These are phyloP conservation scores for Nothura maculosa DNA, from an alignment of 2,797 vertebrate genomes.

Conservation along the genomic window DNA sequence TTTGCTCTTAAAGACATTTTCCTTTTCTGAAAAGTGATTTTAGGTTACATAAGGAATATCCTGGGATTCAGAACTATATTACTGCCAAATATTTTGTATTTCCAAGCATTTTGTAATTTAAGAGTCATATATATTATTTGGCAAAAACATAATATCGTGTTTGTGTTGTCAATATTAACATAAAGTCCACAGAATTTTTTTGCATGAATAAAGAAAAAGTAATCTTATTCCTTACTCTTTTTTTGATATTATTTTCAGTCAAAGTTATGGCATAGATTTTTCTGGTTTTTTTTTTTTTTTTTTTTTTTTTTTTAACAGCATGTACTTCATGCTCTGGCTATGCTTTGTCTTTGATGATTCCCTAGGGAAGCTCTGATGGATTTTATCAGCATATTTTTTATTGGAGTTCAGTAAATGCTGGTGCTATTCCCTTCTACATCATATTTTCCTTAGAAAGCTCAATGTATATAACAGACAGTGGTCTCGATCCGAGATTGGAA, in stretches of 20 bases:
- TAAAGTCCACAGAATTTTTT: background rate
- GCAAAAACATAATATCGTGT: no score
- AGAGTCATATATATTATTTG: background rate
- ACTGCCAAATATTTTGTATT: background rate
- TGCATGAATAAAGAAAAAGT: background rate
- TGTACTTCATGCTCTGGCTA: background rate
- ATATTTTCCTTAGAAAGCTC: background rate
- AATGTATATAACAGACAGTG: no score
- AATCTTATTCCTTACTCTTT: background rate
- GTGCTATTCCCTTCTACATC: background rate
- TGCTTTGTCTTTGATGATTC: background rate
- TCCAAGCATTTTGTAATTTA: background rate
- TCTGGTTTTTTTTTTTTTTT: background rate
- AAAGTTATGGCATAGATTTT: fast-evolving
- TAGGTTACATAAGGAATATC: background rate
- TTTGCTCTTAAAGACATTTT: background rate
- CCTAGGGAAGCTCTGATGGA: background rate
- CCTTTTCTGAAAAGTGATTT: background rate
- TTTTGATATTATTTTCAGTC: background rate
- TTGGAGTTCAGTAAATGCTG: background rate
- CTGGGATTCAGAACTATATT: background rate
- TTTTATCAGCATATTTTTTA: background rate
- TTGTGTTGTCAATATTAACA: background rate
- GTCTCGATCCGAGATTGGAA: background rate
- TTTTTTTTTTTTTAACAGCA: background rate